Evolutionary conservation across 2,888 invertebrate genomes (phyloP), one percentile per base, ranked within the genome.

Genomic region (Drosophila birchii): DNA sequence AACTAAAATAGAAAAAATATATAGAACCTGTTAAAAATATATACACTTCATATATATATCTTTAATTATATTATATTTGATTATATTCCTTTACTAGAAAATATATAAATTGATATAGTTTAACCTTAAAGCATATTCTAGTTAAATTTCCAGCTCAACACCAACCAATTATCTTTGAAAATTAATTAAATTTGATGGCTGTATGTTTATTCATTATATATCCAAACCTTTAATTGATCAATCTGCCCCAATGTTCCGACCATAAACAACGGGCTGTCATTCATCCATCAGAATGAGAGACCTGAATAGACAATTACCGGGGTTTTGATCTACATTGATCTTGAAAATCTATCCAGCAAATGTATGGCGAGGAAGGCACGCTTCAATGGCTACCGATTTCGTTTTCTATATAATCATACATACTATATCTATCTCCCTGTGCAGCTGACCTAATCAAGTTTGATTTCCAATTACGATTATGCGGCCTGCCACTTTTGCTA

Each of bases 381-480:
- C 83, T 76, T 73, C 75, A 83, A 66, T 83, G 79, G 53, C 55
- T 74, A 67, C 58, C 11, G 49, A 51, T 61, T 26, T 45, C 39
- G n/a, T 18, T 43, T 36, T 64, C 7, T 20, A 39, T 47, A 36
- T 18, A 49, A 26, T 3, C 1, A 23, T 41, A 4, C 9, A 36
- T 20, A 39, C 20, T 44, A 12, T 59, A 41, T 44, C 26, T 23
- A 11, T 57, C 51, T 67, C 58, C 68, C 58, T 60, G 6, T 26
- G 51, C 29, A 41, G 72, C 67, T 76, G 86, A 87, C 72, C 80
- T 76, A 85, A 80, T 75, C 88, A 47, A 74, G 59, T 75, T 82
- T 68, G 80, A 85, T 88, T 80, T 86, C 75, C 74, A 80, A 87
- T 87, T 86, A 71, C 70, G 80, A 88, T 80, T 79, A 77, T 76